Conservation (phyloP, 2,888 invertebrate genomes). For the Lasioglossum zephyrum region DNA sequence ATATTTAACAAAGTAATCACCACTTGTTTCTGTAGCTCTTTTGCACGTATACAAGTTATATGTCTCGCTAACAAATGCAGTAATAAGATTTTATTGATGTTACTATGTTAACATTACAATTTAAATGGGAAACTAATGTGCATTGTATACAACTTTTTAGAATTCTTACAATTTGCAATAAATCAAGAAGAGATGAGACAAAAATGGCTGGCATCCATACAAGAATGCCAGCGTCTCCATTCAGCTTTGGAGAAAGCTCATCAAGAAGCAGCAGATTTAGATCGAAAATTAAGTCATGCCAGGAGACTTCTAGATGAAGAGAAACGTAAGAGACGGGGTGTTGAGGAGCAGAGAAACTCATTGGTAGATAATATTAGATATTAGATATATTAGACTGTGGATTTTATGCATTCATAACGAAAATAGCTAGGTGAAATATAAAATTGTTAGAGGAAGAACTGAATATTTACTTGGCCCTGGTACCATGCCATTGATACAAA, state of each 20-base stretch:
- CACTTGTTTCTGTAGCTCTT: not conserved
- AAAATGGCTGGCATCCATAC: slow-evolving; percentile 89
- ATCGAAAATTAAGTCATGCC: slow-evolving; percentile 92
- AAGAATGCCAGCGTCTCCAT: slow-evolving; percentile 90
- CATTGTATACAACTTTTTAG: slow-evolving; percentile 82
- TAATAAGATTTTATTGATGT: not conserved
- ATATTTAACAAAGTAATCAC: not conserved
- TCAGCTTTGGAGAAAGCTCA: slow-evolving; percentile 89
- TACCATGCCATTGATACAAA: not conserved
- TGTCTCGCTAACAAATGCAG: not conserved
- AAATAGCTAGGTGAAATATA: not conserved
- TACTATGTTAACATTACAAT: not conserved
- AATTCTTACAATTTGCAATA: slow-evolving; percentile 90
- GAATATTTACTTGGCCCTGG: too few relatives aligned
- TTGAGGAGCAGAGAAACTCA: slow-evolving; percentile 90
- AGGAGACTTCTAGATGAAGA: slow-evolving; percentile 93
- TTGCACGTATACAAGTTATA: not conserved
- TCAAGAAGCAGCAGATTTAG: slow-evolving; percentile 90
- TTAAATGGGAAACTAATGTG: not conserved
- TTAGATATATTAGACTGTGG: not conserved
- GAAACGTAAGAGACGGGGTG: slow-evolving; percentile 88
- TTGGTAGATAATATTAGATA: slow-evolving; percentile 85
- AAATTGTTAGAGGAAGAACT: too few relatives aligned
- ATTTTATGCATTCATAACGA: not conserved
- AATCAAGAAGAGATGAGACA: slow-evolving; percentile 90